A percentile compares a stretch with the other conserved stretches of the same genome.
Conservation (phyloP, 1,140 invertebrate species). For the Papilio polyxenes region DNA sequence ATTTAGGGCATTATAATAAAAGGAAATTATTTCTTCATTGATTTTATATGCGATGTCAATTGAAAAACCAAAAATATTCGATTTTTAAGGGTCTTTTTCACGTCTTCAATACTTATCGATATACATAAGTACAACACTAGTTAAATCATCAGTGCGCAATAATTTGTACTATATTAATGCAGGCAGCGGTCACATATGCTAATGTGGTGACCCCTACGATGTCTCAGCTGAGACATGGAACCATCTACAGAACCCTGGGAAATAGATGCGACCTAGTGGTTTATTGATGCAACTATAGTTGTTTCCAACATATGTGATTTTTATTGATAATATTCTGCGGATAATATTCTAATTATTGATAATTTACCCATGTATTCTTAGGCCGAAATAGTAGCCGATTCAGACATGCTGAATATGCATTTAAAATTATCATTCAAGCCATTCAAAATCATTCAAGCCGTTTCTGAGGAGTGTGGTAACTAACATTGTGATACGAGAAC, state of each 20-base stretch:
- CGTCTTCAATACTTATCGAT: background rate
- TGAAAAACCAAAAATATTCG: no score
- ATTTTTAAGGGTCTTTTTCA: background rate
- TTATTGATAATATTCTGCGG: background rate
- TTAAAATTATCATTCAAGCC: no score
- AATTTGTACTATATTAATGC: slow-evolving; percentile 37
- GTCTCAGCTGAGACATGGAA: background rate
- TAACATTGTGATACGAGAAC: no score
- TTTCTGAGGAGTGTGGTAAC: no score
- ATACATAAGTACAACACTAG: background rate
- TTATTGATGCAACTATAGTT: background rate
- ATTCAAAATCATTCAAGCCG: no score
- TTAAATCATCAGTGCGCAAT: slow-evolving; percentile 15
- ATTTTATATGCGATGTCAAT: background rate
- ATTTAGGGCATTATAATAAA: background rate
- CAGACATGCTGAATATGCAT: no score
- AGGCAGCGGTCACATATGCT: slow-evolving; percentile 22
- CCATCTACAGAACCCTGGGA: background rate
- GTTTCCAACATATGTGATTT: background rate
- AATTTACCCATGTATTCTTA: no score
- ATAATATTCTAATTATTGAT: no score
- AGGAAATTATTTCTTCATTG: background rate
- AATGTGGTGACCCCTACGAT: background rate
- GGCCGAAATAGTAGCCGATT: no score
- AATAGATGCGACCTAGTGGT: slow-evolving; percentile 1